Evolutionary conservation across 2,888 invertebrate genomes (phyloP).

Genomic region (Troides aeacus): DNA sequence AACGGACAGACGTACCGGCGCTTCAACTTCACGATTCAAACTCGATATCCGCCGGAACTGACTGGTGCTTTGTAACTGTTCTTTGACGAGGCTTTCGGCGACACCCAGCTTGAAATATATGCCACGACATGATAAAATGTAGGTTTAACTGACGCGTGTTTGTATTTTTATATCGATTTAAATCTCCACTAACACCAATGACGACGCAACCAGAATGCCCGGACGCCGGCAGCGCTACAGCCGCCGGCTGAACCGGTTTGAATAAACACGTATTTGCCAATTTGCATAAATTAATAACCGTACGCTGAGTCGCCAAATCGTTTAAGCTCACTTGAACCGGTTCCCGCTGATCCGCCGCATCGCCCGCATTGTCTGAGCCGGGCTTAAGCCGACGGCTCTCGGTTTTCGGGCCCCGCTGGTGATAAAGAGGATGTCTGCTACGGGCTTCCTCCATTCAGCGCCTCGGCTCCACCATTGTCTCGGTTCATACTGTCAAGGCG

Average conservation of each 20-base stretch:
- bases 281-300: constrained; percentile 6
- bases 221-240: not conserved
- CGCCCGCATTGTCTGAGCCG: not conserved
- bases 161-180: too few relatives aligned
- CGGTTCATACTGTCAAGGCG: constrained; percentile 9
- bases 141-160: too few relatives aligned
- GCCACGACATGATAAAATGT: too few relatives aligned
- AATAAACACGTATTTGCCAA: not conserved
- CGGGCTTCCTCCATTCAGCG: not conserved
- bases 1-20: too few relatives aligned
- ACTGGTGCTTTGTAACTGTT: too few relatives aligned
- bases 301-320: not conserved
- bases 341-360: constrained; percentile 5
- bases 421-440: not conserved
- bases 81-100: too few relatives aligned
- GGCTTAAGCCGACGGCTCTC: constrained; percentile 5
- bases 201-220: too few relatives aligned
- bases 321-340: not conserved
- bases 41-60: too few relatives aligned
- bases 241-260: not conserved
- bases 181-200: too few relatives aligned
- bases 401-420: not conserved
- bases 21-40: too few relatives aligned
- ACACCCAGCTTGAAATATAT: too few relatives aligned
- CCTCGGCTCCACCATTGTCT: not conserved